A percentile compares a stretch with the other conserved stretches of the same genome.
Evolutionary conservation across 2,888 invertebrate species (phyloP).

Genomic region (Agriopis aurantiaria): DNA sequence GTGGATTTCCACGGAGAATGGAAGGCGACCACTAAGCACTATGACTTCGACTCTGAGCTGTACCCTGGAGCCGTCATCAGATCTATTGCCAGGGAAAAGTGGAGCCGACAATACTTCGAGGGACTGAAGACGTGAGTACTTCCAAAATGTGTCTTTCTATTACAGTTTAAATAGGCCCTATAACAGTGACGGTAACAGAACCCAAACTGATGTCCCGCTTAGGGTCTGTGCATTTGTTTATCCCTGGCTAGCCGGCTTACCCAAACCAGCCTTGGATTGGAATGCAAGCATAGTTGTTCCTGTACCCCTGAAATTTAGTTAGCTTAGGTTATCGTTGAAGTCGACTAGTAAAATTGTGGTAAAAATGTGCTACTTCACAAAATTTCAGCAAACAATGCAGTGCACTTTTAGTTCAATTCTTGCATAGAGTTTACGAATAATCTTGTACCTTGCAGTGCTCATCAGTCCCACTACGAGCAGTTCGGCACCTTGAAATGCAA

Average conservation of each 20-base stretch:
- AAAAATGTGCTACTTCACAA: too few species aligned
- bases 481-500: conserved; percentile 89
- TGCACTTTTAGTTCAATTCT: neutral
- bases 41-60: conserved; percentile 91
- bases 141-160: neutral
- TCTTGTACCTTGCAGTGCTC: conserved; percentile 81
- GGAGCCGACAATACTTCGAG: conserved; percentile 90
- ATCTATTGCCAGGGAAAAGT: conserved; percentile 91
- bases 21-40: conserved; percentile 87
- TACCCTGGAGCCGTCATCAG: conserved; percentile 88
- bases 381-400: too few species aligned
- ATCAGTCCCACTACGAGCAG: conserved; percentile 95
- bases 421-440: neutral
- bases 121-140: conserved; percentile 86
- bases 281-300: too few species aligned
- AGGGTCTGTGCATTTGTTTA: too few species aligned
- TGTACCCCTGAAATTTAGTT: too few species aligned
- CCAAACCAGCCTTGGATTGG: too few species aligned
- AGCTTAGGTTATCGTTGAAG: too few species aligned
- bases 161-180: neutral
- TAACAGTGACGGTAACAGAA: too few species aligned
- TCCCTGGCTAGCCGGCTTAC: too few species aligned
- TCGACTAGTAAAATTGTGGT: too few species aligned
- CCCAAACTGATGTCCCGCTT: too few species aligned
- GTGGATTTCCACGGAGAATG: conserved; percentile 88